phyloP scores from a whole-genome alignment of 2,888 invertebrate genomes.

The Ectemnius continuus region DNA sequence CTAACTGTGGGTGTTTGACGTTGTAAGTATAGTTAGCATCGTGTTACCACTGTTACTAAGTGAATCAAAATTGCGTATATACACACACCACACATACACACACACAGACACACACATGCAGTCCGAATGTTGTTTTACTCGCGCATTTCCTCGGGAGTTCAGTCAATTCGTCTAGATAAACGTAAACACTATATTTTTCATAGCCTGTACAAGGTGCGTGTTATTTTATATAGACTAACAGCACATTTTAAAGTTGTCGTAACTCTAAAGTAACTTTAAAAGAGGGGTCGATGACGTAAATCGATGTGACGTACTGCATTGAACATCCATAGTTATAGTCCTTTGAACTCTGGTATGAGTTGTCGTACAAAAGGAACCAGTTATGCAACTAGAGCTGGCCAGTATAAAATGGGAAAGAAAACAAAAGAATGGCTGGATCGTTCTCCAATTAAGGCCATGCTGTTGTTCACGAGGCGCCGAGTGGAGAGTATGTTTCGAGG shows the following conservation, averaged over 20 bases:
- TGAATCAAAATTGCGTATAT: conserved; percentile 48
- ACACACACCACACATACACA: conserved; percentile 5
- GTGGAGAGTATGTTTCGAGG: conserved; percentile 38
- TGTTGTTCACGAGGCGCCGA: conserved; percentile 21
- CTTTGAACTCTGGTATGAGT: conserved; percentile 43
- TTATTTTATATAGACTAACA: conserved; percentile 45
- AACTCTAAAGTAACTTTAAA: conserved; percentile 7
- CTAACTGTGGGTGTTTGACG: conserved; percentile 61
- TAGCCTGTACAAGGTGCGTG: conserved; percentile 35
- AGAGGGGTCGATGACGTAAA: conserved; percentile 24
- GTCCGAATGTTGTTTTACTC: conserved; percentile 39
- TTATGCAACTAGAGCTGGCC: conserved; percentile 51
- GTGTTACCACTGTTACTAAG: conserved; percentile 42
- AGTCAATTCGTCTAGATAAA: conserved; percentile 41
- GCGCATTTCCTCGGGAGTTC: conserved; percentile 22
- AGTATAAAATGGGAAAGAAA: conserved; percentile 38
- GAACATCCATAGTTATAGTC: conserved; percentile 60
- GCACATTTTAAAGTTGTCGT: conserved; percentile 33
- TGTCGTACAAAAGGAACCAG: conserved; percentile 62
- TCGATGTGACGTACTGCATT: conserved; percentile 41
- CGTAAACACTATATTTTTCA: conserved; percentile 52
- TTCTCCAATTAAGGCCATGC: conserved; percentile 48
- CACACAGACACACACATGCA: conserved; percentile 24
- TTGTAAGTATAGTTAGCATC: conserved; percentile 34
- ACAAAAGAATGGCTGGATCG: conserved; percentile 57